These are phyloP conservation scores for Diorhabda carinulata DNA, from an alignment of 1,140 invertebrate genomes.

Conservation along the genomic window DNA sequence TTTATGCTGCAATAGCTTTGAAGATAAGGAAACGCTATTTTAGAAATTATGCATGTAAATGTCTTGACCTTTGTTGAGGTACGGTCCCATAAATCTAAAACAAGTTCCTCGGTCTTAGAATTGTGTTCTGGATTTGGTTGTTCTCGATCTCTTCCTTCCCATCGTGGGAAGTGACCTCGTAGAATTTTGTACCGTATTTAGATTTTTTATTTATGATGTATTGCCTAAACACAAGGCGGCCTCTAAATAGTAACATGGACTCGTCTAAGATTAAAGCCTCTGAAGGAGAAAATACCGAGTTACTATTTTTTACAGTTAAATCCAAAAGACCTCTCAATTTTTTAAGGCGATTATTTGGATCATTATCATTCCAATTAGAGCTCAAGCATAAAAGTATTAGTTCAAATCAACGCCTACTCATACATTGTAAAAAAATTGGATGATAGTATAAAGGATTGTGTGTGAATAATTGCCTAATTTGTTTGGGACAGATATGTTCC, in stretches of 20 bases:
- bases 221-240: conserved; percentile 11
- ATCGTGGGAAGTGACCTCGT: conserved; percentile 14
- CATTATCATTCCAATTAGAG: too few species aligned
- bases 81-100: conserved; percentile 8
- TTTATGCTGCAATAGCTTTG: conserved; percentile 8
- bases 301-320: conserved; percentile 9
- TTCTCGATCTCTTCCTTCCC: conserved; percentile 18
- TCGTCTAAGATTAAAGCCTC: conserved; percentile 11
- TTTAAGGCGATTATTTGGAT: too few species aligned
- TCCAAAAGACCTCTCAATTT: conserved; percentile 12
- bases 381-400: too few species aligned
- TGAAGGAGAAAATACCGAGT: conserved; percentile 7
- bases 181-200: conserved; percentile 17
- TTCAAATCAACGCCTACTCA: too few species aligned
- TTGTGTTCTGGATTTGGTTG: background rate
- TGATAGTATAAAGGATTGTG: too few species aligned
- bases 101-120: conserved; percentile 11
- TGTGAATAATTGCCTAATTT: too few species aligned
- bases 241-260: conserved; percentile 16
- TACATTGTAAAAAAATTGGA: too few species aligned
- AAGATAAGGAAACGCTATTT: conserved; percentile 9
- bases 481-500: too few species aligned
- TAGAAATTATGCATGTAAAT: too few species aligned
- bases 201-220: conserved; percentile 20
- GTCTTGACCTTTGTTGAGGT: conserved; percentile 14